phyloP scores from a whole-genome alignment of 2,113 vertebrate species.

The Passer montanus region DNA sequence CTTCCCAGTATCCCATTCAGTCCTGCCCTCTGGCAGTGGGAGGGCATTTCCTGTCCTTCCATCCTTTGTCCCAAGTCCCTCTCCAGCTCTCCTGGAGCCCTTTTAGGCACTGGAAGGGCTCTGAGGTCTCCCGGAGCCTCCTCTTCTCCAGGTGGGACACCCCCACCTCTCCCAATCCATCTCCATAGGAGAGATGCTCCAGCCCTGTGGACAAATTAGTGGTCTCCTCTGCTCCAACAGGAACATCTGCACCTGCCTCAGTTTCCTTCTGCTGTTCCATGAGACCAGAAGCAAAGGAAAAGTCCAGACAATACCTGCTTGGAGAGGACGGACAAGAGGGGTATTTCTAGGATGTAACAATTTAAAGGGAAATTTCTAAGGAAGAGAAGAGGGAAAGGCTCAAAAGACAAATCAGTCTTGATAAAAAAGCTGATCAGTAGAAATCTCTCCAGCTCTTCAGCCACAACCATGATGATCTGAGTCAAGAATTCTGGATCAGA shows the following conservation, averaged over 20 bases:
- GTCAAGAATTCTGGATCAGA: fast-evolving
- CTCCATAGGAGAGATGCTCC: not conserved
- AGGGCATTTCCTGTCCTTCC: not conserved
- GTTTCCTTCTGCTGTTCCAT: not conserved
- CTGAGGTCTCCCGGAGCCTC: fast-evolving
- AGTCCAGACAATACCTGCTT: not conserved
- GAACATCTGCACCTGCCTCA: not conserved
- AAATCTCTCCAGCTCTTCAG: not conserved
- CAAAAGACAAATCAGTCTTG: not conserved
- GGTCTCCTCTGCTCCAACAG: not conserved
- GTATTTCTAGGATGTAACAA: not conserved
- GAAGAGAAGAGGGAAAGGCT: not conserved
- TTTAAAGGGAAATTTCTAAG: not conserved
- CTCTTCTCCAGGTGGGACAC: not conserved
- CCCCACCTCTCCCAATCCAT: not conserved
- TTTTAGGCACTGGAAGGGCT: not conserved
- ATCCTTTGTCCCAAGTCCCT: fast-evolving
- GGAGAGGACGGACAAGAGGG: fast-evolving
- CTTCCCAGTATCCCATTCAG: not conserved
- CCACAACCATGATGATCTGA: not conserved
- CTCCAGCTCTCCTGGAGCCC: not conserved
- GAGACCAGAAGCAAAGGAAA: not conserved
- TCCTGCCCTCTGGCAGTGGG: not conserved
- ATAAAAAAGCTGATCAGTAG: not conserved
- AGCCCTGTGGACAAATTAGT: not conserved